phyloP scores from a whole-genome alignment of 2,113 vertebrate species.

The Cyanoramphus novaezelandiae region DNA sequence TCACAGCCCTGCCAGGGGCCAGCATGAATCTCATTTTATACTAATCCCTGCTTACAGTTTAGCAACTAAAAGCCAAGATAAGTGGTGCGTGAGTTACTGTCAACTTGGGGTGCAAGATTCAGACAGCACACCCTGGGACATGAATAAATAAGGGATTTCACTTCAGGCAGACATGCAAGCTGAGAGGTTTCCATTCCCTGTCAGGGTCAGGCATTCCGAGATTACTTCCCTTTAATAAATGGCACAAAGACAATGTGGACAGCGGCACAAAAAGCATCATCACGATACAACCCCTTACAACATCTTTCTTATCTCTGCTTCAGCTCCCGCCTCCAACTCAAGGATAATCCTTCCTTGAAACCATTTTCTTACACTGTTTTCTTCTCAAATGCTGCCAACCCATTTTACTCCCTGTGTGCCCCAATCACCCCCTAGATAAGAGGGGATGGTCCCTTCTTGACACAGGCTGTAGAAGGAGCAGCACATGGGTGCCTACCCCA shows the following conservation, averaged over 20 bases:
- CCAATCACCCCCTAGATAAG: background rate
- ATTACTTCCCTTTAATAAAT: background rate
- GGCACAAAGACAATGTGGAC: background rate
- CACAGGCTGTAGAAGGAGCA: background rate
- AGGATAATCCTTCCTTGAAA: background rate
- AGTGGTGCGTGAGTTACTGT: background rate
- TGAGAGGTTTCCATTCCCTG: background rate
- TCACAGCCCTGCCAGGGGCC: background rate
- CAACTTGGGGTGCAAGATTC: background rate
- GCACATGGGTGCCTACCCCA: background rate
- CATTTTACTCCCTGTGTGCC: accelerated
- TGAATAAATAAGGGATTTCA: background rate
- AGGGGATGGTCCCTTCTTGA: background rate
- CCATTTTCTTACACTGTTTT: background rate
- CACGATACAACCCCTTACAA: background rate
- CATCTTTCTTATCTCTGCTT: background rate
- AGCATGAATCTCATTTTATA: background rate
- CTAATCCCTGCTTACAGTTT: background rate
- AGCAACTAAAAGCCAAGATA: background rate
- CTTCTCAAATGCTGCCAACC: background rate
- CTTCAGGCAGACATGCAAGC: background rate
- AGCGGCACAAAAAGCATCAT: background rate
- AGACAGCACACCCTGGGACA: background rate
- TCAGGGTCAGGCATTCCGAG: background rate
- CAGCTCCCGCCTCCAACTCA: background rate